These are phyloP conservation scores for Crax fasciolata DNA, from an alignment of 2,797 vertebrate genomes.

Conservation along the genomic window DNA sequence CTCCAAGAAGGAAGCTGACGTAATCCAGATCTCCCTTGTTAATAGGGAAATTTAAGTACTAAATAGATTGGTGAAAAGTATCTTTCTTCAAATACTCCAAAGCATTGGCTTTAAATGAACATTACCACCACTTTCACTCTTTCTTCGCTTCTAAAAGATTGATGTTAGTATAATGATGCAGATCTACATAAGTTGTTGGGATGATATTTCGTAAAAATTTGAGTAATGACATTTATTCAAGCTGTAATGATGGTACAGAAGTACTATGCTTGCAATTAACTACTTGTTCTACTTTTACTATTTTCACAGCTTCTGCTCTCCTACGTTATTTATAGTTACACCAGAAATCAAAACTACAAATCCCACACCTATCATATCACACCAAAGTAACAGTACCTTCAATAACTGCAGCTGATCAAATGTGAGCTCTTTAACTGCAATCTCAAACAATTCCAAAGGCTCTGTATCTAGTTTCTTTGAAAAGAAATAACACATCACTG, in stretches of 20 bases:
- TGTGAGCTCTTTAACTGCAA: conserved; percentile 96
- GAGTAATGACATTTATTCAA: background rate
- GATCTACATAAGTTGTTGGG: background rate
- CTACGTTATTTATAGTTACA: background rate
- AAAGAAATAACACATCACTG: background rate
- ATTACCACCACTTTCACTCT: background rate
- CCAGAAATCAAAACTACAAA: background rate
- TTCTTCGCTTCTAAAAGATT: background rate
- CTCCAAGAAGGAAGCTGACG: background rate
- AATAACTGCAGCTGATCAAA: conserved; percentile 96
- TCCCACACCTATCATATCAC: background rate
- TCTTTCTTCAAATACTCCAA: background rate
- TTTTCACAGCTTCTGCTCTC: background rate
- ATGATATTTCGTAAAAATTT: background rate
- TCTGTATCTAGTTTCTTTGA: conserved; percentile 92
- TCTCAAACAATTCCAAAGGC: conserved; percentile 92
- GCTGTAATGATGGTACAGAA: rapidly evolving
- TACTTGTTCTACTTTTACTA: background rate
- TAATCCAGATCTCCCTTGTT: background rate
- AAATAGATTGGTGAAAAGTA: background rate
- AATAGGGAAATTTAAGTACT: background rate
- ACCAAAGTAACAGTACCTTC: conserved; percentile 85
- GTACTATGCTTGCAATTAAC: background rate
- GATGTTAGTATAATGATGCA: background rate
- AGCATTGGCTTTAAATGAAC: background rate